A percentile compares a stretch with the other conserved stretches of the same genome.
phyloP scores from a whole-genome alignment of 1,140 invertebrate species.

The Drosophila punjabiensis region DNA sequence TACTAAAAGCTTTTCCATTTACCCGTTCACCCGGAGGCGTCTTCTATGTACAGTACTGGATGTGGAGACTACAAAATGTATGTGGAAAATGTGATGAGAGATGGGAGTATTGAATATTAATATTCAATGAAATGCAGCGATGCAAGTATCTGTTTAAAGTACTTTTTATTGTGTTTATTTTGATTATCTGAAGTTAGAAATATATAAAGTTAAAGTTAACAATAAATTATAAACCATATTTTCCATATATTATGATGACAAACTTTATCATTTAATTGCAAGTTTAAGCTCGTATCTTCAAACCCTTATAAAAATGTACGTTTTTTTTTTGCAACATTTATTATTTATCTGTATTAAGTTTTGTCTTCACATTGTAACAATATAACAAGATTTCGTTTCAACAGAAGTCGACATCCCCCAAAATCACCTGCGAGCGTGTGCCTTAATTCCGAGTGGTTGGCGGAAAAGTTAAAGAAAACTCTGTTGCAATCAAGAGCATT shows the following conservation, averaged over 20 bases:
- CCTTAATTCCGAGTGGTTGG: conserved; percentile 14
- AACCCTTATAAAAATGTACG: too few species aligned
- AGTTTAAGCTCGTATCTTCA: too few species aligned
- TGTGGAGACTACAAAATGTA: background rate
- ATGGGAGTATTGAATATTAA: background rate
- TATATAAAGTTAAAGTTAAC: background rate
- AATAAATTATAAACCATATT: too few species aligned
- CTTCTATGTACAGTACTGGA: background rate
- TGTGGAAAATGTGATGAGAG: background rate
- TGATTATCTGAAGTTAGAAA: background rate
- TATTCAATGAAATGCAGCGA: background rate
- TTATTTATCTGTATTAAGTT: too few species aligned
- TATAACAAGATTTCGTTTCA: background rate
- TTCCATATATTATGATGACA: background rate
- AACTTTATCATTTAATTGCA: background rate
- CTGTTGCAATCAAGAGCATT: conserved; percentile 55
- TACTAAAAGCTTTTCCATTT: conserved; percentile 45
- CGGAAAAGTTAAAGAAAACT: conserved; percentile 48
- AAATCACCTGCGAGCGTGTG: background rate
- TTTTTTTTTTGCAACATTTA: too few species aligned
- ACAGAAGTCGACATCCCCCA: background rate
- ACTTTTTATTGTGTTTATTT: background rate
- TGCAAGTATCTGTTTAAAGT: too few species aligned
- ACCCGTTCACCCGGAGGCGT: background rate
- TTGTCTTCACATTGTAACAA: too few species aligned